A percentile compares a stretch with the other conserved stretches of the same genome.
phyloP scores from a whole-genome alignment of 2,797 vertebrate genomes.

The Myiothlypis coronata region DNA sequence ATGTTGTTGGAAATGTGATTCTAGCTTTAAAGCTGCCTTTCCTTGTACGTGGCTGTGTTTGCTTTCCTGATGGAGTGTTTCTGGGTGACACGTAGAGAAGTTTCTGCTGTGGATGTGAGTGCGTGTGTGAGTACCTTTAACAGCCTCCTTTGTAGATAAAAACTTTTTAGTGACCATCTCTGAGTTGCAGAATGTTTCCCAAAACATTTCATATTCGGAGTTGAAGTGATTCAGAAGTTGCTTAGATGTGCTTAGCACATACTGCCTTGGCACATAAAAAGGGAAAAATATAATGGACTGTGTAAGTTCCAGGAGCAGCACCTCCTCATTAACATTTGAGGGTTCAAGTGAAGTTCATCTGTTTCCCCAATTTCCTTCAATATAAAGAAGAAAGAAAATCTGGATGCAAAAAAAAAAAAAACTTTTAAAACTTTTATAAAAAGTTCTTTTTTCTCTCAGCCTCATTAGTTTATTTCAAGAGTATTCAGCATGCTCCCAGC shows the following conservation, averaged over 20 bases:
- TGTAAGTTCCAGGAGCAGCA: background rate
- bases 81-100: slow-evolving; percentile 65
- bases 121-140: background rate
- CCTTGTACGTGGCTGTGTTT: slow-evolving; percentile 30
- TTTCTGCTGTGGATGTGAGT: background rate
- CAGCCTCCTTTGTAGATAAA: background rate
- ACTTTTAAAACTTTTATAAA: background rate
- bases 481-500: background rate
- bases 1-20: slow-evolving; percentile 55
- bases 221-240: slow-evolving; percentile 14
- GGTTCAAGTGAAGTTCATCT: background rate
- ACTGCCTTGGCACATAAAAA: slow-evolving; percentile 31
- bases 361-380: background rate
- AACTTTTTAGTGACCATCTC: background rate
- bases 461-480: background rate
- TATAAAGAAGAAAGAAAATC: background rate
- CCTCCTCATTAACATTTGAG: background rate
- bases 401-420: background rate
- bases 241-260: background rate
- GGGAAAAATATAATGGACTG: background rate
- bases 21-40: slow-evolving; percentile 65
- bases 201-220: background rate
- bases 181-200: slow-evolving; percentile 30
- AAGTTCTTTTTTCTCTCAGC: background rate
- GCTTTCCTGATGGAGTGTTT: slow-evolving; percentile 75